Base-by-base conservation (phyloP, 1,140 invertebrate genomes). In the Aplysia californica region DNA sequence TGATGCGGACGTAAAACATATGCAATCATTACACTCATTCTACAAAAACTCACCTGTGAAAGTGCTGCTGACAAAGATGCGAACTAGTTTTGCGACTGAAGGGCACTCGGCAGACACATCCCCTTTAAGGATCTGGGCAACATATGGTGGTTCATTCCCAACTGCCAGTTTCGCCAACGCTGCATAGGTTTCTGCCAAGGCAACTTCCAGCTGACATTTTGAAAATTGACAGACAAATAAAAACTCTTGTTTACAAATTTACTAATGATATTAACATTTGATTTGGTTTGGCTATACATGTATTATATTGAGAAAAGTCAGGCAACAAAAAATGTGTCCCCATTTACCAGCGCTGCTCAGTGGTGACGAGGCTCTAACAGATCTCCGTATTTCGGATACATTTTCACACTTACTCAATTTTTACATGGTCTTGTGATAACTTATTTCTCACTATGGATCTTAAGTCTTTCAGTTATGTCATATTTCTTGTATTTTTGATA, bases 11-110 rank as follows among this genome's bases (percentile, higher is more conserved):
- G n/a, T n/a, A n/a, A n/a, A n/a, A n/a, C n/a, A 15, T 61, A 15
- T 61, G 31, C n/a, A 61, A 61, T 5, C 23, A 15, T 5, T 10
- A 61, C 6, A 15, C 6, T 61, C 23, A 31, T 5, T 61, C n/a
- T n/a, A n/a, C n/a, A n/a, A n/a, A n/a, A n/a, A 41, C 26, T 29
- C 92, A 97, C 96, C 96, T 87, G 97, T 98, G 85, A 98, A 99
- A 0, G 97, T 99, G 0, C 97, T 98, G 86, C 96, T 98, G 23
- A 97, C 98, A 86, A 99, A 99, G 82, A 99, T 98, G 77, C 97
- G 92, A n/a, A 98, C 96, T 82, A 98, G 97, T 92, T 98, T 98
- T 0, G 96, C 97, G 88, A 96, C 97, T 44, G 98, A 95, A 0
- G 96, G 95, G 55, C 77, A 83, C 10, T 78, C 79, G 5, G 78